These are phyloP conservation scores for Alaudala cheleensis DNA, from an alignment of 2,113 vertebrate species.

Conservation along the genomic window DNA sequence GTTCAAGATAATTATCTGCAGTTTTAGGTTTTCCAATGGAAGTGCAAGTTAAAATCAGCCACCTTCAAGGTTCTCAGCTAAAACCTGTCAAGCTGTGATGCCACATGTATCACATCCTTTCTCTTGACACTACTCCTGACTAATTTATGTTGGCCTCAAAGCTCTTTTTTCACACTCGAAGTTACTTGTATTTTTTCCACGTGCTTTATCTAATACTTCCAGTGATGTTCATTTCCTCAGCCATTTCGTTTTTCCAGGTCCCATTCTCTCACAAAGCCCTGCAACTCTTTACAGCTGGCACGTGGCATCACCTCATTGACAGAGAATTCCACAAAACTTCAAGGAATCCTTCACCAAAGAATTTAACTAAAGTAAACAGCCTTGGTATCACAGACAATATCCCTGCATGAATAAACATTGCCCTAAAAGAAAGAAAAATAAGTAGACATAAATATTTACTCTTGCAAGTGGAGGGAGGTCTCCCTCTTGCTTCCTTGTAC, in stretches of 20 bases:
- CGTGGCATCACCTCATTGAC: background rate
- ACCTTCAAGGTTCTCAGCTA: background rate
- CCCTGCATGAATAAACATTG: background rate
- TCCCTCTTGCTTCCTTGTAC: background rate
- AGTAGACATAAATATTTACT: background rate
- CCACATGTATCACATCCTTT: background rate
- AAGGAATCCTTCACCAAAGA: background rate
- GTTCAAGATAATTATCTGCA: background rate
- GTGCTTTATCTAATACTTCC: background rate
- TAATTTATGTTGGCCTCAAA: background rate
- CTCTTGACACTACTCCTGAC: background rate
- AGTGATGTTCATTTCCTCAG: background rate
- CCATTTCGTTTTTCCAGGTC: background rate
- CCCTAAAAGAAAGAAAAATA: background rate
- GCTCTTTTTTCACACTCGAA: background rate
- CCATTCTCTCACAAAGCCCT: background rate
- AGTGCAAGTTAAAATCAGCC: background rate
- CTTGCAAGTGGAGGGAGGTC: background rate
- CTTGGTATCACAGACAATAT: background rate
- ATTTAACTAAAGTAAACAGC: background rate
- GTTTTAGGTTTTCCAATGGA: background rate
- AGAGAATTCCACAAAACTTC: background rate
- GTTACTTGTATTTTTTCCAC: background rate
- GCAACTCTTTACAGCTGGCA: background rate
- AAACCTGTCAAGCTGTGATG: background rate